Evolutionary conservation across 2,113 vertebrate genomes (phyloP).

Genomic region (Gorsachius goisagi): DNA sequence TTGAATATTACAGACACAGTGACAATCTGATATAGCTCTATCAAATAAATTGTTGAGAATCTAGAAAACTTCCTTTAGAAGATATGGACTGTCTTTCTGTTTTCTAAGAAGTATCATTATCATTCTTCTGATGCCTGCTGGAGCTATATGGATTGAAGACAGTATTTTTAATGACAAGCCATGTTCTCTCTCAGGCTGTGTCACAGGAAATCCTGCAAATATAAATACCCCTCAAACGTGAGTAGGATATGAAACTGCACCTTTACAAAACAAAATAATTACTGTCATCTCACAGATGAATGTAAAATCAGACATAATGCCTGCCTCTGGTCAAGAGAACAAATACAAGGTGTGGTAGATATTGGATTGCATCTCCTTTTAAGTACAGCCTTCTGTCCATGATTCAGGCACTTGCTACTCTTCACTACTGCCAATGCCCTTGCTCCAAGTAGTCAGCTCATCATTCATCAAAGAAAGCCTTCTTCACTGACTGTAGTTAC

Average conservation of each 20-base stretch:
- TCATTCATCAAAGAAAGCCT: neutral
- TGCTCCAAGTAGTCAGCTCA: neutral
- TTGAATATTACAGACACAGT: neutral
- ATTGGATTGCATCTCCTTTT: neutral
- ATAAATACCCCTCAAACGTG: neutral
- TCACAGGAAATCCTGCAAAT: neutral
- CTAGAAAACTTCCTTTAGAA: neutral
- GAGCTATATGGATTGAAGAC: neutral
- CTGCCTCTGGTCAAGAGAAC: neutral
- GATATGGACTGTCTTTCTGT: neutral
- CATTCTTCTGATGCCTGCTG: neutral
- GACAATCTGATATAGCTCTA: neutral
- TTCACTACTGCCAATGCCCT: neutral
- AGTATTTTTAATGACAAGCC: neutral
- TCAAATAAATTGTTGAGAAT: neutral
- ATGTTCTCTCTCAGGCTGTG: neutral
- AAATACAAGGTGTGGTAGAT: neutral
- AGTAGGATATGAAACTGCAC: neutral
- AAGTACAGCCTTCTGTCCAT: neutral
- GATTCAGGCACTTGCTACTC: neutral
- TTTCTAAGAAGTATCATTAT: neutral
- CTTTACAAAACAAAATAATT: neutral
- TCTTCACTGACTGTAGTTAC: neutral
- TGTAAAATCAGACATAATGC: neutral
- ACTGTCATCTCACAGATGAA: neutral